Evolutionary conservation across 2,888 invertebrate genomes (phyloP).

Genomic region (Quadroppia sp.): DNA sequence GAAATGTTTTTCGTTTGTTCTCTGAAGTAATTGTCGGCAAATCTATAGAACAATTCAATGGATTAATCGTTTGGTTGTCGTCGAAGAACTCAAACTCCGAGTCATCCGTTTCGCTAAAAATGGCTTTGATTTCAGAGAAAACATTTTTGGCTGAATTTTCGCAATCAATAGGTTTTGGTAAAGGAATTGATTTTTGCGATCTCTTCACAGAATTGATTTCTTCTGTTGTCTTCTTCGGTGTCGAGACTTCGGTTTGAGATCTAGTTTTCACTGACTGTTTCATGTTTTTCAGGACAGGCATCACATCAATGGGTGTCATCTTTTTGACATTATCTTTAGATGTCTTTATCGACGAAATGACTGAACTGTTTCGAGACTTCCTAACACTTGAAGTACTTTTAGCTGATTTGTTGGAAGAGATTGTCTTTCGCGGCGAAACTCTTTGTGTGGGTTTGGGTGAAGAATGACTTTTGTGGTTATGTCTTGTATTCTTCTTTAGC

Average conservation of each 20-base stretch:
- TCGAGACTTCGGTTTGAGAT: neutral
- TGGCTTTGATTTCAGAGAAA: neutral
- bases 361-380: too few species aligned
- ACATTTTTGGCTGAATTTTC: neutral
- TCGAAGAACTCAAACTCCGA: conserved; percentile 8
- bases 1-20: neutral
- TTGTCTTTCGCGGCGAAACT: conserved; percentile 2
- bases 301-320: too few species aligned
- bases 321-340: neutral
- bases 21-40: neutral
- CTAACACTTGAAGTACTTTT: neutral
- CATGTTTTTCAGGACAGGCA: neutral
- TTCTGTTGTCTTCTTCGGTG: neutral
- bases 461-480: neutral
- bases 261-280: neutral
- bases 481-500: neutral
- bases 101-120: conserved; percentile 18
- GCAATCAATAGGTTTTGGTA: neutral
- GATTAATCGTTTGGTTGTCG: neutral
- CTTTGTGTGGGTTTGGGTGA: neutral
- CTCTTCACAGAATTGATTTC: neutral
- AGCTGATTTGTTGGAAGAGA: neutral
- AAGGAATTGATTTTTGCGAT: too few species aligned
- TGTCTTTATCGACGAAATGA: neutral
- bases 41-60: neutral